Conservation (phyloP, 2,113 vertebrate genomes). For the Mugil cephalus region DNA sequence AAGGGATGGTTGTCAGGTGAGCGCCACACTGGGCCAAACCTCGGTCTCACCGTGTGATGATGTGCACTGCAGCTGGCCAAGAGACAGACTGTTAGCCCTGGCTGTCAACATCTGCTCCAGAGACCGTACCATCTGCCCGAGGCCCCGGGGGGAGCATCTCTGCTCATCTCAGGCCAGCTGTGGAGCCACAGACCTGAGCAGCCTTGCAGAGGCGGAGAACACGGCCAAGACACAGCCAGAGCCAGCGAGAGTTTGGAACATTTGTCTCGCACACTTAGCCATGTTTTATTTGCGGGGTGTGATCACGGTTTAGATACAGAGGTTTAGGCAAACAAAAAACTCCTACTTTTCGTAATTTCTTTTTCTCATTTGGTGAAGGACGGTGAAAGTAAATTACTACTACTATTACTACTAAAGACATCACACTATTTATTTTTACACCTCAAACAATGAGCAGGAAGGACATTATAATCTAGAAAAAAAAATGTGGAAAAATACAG, state of each 20-base stretch:
- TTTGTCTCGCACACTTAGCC: conserved; percentile 52
- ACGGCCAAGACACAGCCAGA: conserved; percentile 61
- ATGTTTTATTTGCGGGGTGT: conserved; percentile 34
- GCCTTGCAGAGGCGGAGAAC: conserved; percentile 56
- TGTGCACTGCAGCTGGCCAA: conserved; percentile 71
- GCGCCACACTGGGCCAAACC: conserved; percentile 63
- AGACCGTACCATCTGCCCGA: conserved; percentile 80
- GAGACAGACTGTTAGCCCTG: conserved; percentile 75
- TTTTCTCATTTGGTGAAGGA: not conserved
- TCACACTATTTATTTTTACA: no score
- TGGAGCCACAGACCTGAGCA: conserved; percentile 67
- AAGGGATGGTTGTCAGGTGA: conserved; percentile 77
- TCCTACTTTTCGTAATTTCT: not conserved
- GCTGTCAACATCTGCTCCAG: conserved; percentile 85
- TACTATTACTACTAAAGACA: no score
- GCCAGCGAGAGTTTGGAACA: conserved; percentile 36
- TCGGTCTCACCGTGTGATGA: conserved; percentile 45
- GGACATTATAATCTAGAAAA: no score
- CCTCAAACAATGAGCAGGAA: no score
- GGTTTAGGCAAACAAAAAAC: conserved; percentile 18
- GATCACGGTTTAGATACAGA: conserved; percentile 30
- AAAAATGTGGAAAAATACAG: no score
- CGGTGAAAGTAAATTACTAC: not conserved
- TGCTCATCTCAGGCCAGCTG: conserved; percentile 75
- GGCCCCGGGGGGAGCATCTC: conserved; percentile 63